Evolutionary conservation across 2,113 vertebrate species (phyloP).

Genomic region (Eclectus roratus): DNA sequence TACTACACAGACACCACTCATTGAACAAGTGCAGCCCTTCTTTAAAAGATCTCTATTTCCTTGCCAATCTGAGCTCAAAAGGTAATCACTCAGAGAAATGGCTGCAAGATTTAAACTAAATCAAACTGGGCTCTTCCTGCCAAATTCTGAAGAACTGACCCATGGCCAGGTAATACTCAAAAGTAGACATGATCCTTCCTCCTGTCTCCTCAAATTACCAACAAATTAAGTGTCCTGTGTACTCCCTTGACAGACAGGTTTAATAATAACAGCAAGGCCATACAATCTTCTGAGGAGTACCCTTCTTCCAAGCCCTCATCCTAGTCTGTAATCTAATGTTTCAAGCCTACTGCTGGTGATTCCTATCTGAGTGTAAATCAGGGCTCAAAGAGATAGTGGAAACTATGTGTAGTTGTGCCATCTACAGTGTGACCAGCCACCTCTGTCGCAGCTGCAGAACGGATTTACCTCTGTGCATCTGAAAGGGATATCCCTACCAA

Average conservation of each 20-base stretch:
- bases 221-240: not conserved
- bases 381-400: not conserved
- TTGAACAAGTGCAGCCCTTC: not conserved
- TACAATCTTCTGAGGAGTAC: not conserved
- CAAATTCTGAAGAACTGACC: not conserved
- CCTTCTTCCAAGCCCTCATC: not conserved
- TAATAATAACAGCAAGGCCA: not conserved
- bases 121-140: not conserved
- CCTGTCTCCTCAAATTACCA: not conserved
- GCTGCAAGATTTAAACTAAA: not conserved
- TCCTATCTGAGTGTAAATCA: not conserved
- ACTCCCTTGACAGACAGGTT: not conserved
- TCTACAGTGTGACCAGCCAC: not conserved
- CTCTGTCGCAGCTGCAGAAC: not conserved
- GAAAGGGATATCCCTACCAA: not conserved
- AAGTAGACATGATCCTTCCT: not conserved
- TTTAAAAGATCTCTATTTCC: not conserved
- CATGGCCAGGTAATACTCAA: not conserved
- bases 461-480: not conserved
- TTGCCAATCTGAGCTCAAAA: not conserved
- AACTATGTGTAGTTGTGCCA: not conserved
- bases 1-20: fast-evolving
- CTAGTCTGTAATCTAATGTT: not conserved
- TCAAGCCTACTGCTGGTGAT: not conserved
- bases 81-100: not conserved